Evolutionary conservation across 2,113 vertebrate genomes (phyloP).

Genomic region (Peromyscus californicus): DNA sequence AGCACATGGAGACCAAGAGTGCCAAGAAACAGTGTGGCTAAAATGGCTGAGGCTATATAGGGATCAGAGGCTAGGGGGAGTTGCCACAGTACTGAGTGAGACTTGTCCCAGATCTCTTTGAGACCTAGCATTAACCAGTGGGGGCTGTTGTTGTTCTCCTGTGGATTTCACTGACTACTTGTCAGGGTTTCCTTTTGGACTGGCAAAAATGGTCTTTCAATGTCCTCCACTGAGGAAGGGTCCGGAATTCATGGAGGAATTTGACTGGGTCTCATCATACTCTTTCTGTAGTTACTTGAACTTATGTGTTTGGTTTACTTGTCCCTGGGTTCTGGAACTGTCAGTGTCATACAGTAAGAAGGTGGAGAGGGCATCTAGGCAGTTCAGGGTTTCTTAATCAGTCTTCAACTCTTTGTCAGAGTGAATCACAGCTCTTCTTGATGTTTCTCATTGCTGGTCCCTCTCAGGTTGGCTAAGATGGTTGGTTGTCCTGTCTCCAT

Average conservation of each 20-base stretch:
- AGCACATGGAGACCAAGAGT: background rate
- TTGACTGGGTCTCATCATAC: background rate
- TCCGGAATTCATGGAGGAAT: background rate
- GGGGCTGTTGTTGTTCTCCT: background rate
- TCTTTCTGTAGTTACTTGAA: background rate
- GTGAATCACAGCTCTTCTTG: background rate
- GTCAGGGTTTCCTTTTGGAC: background rate
- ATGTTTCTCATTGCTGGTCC: background rate
- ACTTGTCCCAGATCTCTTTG: background rate
- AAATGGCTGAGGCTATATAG: background rate
- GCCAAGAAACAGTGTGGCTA: background rate
- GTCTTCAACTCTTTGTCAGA: background rate
- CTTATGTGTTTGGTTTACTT: background rate
- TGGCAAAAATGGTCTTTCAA: background rate
- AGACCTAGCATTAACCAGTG: background rate
- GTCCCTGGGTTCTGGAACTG: background rate
- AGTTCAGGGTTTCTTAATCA: background rate
- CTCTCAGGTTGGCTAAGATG: background rate
- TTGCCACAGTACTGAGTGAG: background rate
- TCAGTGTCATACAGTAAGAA: background rate
- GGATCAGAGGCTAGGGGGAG: too few relatives aligned
- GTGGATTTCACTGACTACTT: background rate
- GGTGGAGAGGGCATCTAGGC: background rate
- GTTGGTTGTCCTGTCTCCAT: background rate
- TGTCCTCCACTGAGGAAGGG: background rate